Evolutionary conservation across 2,888 invertebrate genomes (phyloP).

Genomic region (Didymodactylos carnosus): DNA sequence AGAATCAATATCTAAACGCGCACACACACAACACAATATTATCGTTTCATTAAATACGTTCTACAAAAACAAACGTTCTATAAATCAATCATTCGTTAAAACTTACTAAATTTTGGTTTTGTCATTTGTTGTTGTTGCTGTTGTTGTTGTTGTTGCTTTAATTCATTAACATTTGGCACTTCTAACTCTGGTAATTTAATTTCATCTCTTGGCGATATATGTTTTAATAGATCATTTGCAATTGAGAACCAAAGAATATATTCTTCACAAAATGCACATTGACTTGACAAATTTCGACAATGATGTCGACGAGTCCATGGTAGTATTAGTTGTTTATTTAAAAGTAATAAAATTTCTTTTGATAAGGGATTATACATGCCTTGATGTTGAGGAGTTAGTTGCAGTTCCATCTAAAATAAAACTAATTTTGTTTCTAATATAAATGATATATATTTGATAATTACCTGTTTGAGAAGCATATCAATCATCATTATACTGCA

Average conservation of each 20-base stretch:
- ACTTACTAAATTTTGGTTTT: background rate
- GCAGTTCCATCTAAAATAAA: constrained; percentile 3
- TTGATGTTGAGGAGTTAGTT: constrained; percentile 2
- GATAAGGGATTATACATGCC: constrained; percentile 13
- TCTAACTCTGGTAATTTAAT: constrained; percentile 7
- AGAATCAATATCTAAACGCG: background rate
- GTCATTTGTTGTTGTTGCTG: background rate
- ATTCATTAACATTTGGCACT: background rate
- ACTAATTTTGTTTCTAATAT: background rate
- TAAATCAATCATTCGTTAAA: background rate
- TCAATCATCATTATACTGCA: constrained; percentile 15
- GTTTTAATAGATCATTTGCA: constrained; percentile 5
- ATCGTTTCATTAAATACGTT: no score
- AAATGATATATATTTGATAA: background rate
- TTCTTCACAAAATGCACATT: constrained; percentile 13
- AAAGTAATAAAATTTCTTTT: constrained; percentile 9
- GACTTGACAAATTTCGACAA: constrained; percentile 6
- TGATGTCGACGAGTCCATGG: constrained; percentile 13
- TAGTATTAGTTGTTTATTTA: constrained; percentile 12
- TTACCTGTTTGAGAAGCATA: constrained; percentile 3
- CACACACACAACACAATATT: no score
- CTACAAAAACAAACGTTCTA: background rate
- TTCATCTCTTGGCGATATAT: constrained; percentile 13
- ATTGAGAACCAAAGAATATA: constrained; percentile 13
- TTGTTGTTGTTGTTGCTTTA: background rate